Base-by-base conservation (phyloP, 2,888 invertebrate genomes). In the Melikaiella ostensackeni region DNA sequence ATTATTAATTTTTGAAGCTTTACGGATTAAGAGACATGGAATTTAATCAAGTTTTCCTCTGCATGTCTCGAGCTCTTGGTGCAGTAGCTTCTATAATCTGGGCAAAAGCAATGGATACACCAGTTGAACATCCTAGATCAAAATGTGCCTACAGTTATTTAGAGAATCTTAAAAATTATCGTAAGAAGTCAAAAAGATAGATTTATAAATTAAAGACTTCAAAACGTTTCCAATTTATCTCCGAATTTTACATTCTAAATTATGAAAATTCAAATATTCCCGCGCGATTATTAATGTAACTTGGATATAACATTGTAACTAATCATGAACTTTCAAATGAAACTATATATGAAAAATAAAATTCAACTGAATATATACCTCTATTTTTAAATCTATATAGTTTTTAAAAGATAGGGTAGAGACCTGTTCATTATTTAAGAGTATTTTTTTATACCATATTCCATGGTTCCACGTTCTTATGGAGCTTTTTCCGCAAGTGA, bases 1-100 rank as follows among this genome's bases (percentile, higher is more conserved):
- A 2, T 38, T 30, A 63, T 42, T 35, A 74, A 24, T 77, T 74
- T 57, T 16, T 24, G 19, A 59, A 89, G 89, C 86, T 81, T 75
- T 88, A 88, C 46, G 90, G 90, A 27, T 77, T 90, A 75, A 82
- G 81, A 50, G 86, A 90, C 66, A 90, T 90, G 90, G 83, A 84
- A 77, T 87, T 89, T 79, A 90, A 90, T 84, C 89, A 90, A 79
- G 81, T 84, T 24, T 66, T 90, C 30, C 74, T 90, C 8, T 89
- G 87, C 66, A 87, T 89, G 88, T 86, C 89, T 2, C 86, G 89
- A 16, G 83, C 88, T 9, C 79, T 90, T 66, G 90, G 90, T 13
- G 84, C 87, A 59, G 81, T 89, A 5, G 90, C 90, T 21, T 89
- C 90, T 42, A 88, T 89, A 21, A 89, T 90, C 77, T 90, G 90